phyloP scores from a whole-genome alignment of 2,113 vertebrate species.

The Ceratotherium simum region DNA sequence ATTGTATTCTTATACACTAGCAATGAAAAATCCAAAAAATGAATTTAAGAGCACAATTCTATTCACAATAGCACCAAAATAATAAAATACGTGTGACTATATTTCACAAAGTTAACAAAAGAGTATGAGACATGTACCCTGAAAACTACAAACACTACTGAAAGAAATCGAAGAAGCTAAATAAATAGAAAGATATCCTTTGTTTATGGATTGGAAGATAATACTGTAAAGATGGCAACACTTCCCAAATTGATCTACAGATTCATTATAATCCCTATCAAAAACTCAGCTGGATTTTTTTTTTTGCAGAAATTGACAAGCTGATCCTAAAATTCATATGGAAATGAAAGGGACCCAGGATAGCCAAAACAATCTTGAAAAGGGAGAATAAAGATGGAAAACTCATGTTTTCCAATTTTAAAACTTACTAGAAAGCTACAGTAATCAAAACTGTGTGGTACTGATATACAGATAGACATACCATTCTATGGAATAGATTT shows the following conservation, averaged over 20 bases:
- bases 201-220: not conserved
- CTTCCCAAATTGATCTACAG: not conserved
- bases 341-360: not conserved
- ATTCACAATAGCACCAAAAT: not conserved
- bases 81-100: not conserved
- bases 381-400: not conserved
- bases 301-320: not conserved
- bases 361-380: not conserved
- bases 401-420: not conserved
- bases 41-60: not conserved
- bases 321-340: not conserved
- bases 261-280: not conserved
- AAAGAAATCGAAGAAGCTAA: slow-evolving; percentile 1
- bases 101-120: slow-evolving; percentile 9
- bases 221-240: not conserved
- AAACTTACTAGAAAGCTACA: not conserved
- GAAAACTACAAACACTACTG: not conserved
- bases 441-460: not conserved
- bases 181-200: not conserved
- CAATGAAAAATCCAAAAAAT: not conserved
- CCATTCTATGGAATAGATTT: not conserved
- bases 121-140: not conserved
- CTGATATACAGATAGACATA: not conserved
- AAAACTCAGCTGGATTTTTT: not conserved
- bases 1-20: slow-evolving; percentile 2